Evolutionary conservation across 2,113 vertebrate species (phyloP).

Genomic region (Psittacus erithacus): DNA sequence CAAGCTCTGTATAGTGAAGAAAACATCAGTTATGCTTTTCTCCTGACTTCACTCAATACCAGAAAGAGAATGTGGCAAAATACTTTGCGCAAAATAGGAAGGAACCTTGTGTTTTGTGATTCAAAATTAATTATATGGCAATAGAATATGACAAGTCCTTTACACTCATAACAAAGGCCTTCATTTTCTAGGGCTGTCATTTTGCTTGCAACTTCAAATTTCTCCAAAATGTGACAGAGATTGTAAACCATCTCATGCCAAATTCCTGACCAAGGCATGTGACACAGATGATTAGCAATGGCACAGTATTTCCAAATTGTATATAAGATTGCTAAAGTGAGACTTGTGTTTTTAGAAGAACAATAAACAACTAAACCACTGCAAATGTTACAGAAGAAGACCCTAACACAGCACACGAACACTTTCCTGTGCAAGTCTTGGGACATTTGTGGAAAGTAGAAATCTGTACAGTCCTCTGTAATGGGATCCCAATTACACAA

Average conservation of each 20-base stretch:
- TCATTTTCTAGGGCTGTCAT: not conserved
- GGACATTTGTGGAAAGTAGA: not conserved
- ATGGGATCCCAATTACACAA: not conserved
- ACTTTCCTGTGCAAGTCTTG: not conserved
- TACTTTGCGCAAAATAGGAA: not conserved
- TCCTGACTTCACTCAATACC: not conserved
- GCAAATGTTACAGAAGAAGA: not conserved
- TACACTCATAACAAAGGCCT: not conserved
- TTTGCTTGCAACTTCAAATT: not conserved
- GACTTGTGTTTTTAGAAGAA: not conserved
- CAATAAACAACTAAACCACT: not conserved
- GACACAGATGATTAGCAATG: not conserved
- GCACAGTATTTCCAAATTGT: not conserved
- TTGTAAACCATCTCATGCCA: not conserved
- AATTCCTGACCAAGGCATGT: not conserved
- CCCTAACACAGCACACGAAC: rapidly evolving
- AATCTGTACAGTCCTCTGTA: not conserved
- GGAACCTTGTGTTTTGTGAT: not conserved
- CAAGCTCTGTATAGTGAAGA: not conserved
- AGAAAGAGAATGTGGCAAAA: not conserved
- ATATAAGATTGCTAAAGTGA: not conserved
- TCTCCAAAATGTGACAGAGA: not conserved
- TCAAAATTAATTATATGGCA: not conserved
- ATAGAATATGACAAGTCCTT: constrained; percentile 3
- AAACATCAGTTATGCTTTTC: not conserved